A percentile compares a stretch with the other conserved stretches of the same genome.
phyloP scores from a whole-genome alignment of 2,888 invertebrate species.

The Ctena decussata region DNA sequence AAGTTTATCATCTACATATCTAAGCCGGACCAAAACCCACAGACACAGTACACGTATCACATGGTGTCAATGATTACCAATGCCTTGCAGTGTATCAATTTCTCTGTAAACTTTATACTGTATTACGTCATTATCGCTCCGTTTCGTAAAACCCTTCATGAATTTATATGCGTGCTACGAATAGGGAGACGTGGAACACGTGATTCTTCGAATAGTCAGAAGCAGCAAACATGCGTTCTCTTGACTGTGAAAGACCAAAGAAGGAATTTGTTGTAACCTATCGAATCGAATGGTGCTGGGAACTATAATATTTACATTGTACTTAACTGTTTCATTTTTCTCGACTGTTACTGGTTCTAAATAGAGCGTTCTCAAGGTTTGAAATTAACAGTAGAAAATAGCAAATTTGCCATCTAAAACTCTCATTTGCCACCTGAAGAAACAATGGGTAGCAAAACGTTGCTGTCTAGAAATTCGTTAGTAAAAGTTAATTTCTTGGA shows the following conservation, averaged over 20 bases:
- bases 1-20: slow-evolving; percentile 73
- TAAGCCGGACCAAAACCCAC: slow-evolving; percentile 38
- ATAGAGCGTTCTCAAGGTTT: no score
- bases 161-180: slow-evolving; percentile 70
- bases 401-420: no score
- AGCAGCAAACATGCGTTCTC: slow-evolving; percentile 71
- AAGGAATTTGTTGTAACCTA: slow-evolving; percentile 42
- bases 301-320: no score
- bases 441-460: no score
- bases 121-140: slow-evolving; percentile 93
- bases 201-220: slow-evolving; percentile 68
- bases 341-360: no score
- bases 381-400: no score
- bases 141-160: slow-evolving; percentile 90
- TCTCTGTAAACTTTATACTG: slow-evolving; percentile 93
- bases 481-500: no score
- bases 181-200: slow-evolving; percentile 52
- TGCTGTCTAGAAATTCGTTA: no score
- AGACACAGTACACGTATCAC: slow-evolving; percentile 64
- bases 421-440: no score
- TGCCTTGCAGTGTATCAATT: slow-evolving; percentile 92
- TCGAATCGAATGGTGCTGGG: no score
- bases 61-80: slow-evolving; percentile 89
- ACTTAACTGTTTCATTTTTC: no score
- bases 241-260: slow-evolving; percentile 67